Base-by-base conservation (phyloP, 2,113 vertebrate species). In the Etheostoma spectabile region DNA sequence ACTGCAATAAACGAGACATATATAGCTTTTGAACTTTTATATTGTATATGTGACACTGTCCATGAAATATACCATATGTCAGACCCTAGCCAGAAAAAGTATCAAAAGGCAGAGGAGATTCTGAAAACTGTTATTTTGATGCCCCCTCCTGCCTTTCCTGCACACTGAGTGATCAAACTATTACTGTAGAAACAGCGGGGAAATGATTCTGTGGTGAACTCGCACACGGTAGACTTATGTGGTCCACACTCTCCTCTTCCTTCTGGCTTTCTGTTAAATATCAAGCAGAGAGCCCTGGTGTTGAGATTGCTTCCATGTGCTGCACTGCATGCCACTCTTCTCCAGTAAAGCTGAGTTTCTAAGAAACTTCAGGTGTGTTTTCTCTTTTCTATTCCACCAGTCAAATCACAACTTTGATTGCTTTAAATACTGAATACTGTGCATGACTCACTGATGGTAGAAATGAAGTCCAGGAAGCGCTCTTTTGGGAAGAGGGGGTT, bases 401-500 rank as follows among this genome's bases (percentile, higher is more conserved):
- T 53, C 16, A 53, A n/a, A 8, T 63, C 55, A 33, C 27, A n/a
- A 3, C 33, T 2, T 15, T 6, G 18, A 21, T 55, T 38, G 16
- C 8, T 77, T 75, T 70, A 22, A 76, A 12, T 68, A 38, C 33
- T 75, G 67, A 68, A 24, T 74, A 67, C 22, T 79, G 69, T 69
- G 48, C 12, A n/a, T 78, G 68, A 97, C 98, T 98, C 94, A 99
- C 98, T 99, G 90, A 99, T 97, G 69, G 97, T 99, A 70, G 97
- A 97, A 93, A 99, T 96, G 93, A 99, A 96, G 93, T 99, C 98
- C 93, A 97, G 95, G 95, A 99, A 99, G 91, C 96, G 96, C 93
- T 99, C 98, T 95, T 99, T 99, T 79, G 98, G 97, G 94, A 99
- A 99, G 80, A 99, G 92, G 3, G 98, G 97, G 89, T 99, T 98